These are phyloP conservation scores for Cheilosia variabilis DNA, from an alignment of 2,888 invertebrate genomes.

Conservation along the genomic window DNA sequence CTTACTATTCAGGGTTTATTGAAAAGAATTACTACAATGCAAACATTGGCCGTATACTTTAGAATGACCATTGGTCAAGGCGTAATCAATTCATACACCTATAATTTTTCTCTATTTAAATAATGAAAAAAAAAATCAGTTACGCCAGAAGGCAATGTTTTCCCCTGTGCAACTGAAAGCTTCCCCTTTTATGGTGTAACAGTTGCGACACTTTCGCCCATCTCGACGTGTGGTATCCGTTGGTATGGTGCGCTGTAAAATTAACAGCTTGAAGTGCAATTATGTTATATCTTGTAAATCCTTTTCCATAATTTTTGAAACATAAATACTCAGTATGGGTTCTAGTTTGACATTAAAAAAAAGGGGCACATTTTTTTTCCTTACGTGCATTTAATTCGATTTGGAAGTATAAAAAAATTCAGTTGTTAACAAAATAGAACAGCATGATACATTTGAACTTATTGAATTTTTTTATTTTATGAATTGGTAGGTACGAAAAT, in stretches of 20 bases:
- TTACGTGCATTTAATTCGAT: conserved; percentile 60
- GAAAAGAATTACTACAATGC: background rate
- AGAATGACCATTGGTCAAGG: conserved; percentile 72
- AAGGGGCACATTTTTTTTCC: conserved; percentile 43
- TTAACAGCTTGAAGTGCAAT: conserved; percentile 64
- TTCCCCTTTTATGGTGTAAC: conserved; percentile 45
- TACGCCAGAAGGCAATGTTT: conserved; percentile 1
- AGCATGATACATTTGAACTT: conserved; percentile 41
- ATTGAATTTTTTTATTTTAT: background rate
- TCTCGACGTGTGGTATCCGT: conserved; percentile 48
- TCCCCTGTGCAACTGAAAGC: background rate
- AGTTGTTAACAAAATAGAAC: conserved; percentile 50
- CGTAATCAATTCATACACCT: conserved; percentile 60
- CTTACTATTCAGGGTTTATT: background rate
- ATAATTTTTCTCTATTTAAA: conserved; percentile 49
- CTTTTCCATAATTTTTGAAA: conserved; percentile 68
- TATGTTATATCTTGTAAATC: conserved; percentile 51
- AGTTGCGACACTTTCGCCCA: conserved; percentile 64
- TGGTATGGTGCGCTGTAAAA: conserved; percentile 4
- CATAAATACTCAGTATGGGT: conserved; percentile 73
- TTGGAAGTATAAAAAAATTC: conserved; percentile 51
- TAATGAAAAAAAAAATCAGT: conserved; percentile 15
- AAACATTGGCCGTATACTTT: conserved; percentile 51
- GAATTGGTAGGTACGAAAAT: background rate
- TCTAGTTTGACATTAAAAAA: conserved; percentile 21